Evolutionary conservation across 2,888 invertebrate genomes (phyloP).

Genomic region (Arctia plantaginis): DNA sequence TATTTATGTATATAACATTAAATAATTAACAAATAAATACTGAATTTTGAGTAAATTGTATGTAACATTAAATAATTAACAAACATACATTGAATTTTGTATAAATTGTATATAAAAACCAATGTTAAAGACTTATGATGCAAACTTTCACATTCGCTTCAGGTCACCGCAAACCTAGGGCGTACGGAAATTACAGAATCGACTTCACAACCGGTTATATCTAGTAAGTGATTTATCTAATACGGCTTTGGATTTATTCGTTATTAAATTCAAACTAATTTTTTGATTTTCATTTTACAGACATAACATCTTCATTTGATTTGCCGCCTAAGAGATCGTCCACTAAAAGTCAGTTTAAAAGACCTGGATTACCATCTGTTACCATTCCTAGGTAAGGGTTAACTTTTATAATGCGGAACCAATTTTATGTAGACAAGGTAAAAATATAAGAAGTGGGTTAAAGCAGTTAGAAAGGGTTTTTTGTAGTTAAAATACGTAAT

Average conservation of each 20-base stretch:
- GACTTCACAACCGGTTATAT: slow-evolving; percentile 79
- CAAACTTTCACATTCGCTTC: slow-evolving; percentile 50
- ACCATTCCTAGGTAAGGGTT: slow-evolving; percentile 76
- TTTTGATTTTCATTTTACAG: slow-evolving; percentile 49
- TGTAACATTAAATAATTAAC: too few species aligned
- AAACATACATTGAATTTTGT: too few species aligned
- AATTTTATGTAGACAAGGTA: too few species aligned
- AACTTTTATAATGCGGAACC: too few species aligned
- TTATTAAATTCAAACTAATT: neutral
- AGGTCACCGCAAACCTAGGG: slow-evolving; percentile 67
- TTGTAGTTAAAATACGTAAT: too few species aligned
- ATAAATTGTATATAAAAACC: too few species aligned
- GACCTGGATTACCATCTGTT: slow-evolving; percentile 75
- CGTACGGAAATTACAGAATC: slow-evolving; percentile 81
- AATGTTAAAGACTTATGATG: neutral
- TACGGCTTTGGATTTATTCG: neutral
- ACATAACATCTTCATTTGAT: slow-evolving; percentile 75
- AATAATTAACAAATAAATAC: too few species aligned
- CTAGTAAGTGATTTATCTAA: slow-evolving; percentile 65
- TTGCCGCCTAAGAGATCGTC: slow-evolving; percentile 76
- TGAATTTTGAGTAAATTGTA: too few species aligned
- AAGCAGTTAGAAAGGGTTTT: too few species aligned
- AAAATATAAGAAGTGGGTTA: too few species aligned
- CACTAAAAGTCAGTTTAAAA: slow-evolving; percentile 77
- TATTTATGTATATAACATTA: too few species aligned